Evolutionary conservation across 2,113 vertebrate genomes (phyloP).

Genomic region (Maccullochella peelii): DNA sequence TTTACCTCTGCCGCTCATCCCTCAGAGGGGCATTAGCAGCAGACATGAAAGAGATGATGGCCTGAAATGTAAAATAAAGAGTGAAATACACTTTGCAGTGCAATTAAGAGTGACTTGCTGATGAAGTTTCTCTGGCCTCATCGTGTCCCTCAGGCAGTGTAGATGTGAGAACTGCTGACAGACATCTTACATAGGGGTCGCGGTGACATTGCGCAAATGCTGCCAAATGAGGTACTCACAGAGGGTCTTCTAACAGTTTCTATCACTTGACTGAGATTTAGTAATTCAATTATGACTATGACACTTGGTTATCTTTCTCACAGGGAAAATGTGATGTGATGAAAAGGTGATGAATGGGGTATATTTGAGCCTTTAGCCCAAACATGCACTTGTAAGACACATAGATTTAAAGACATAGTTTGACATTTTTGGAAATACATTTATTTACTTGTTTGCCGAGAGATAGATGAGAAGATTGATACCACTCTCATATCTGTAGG

Average conservation of each 20-base stretch:
- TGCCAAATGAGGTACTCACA: constrained; percentile 1
- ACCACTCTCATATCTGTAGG: background rate
- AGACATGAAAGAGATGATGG: constrained; percentile 19
- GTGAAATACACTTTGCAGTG: constrained; percentile 24
- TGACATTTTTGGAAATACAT: background rate
- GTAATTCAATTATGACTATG: constrained; percentile 8
- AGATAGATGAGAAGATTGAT: background rate
- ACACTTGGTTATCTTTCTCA: background rate
- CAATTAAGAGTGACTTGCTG: constrained; percentile 57
- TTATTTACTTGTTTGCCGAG: background rate
- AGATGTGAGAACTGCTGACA: constrained; percentile 34
- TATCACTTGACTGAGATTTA: background rate
- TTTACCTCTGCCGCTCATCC: constrained; percentile 6
- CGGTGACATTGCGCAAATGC: constrained; percentile 7
- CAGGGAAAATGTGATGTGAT: too few species aligned
- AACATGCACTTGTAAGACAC: background rate
- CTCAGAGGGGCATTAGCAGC: constrained; percentile 38
- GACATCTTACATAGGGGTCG: constrained; percentile 17
- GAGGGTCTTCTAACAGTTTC: background rate
- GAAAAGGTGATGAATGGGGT: too few species aligned
- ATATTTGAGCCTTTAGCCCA: background rate
- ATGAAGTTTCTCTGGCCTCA: constrained; percentile 50
- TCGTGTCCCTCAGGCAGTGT: constrained; percentile 41
- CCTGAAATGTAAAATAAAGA: constrained; percentile 43
- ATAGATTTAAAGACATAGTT: background rate